Base-by-base conservation (phyloP, 2,797 vertebrate species). In the Bryconaethiops microstoma region DNA sequence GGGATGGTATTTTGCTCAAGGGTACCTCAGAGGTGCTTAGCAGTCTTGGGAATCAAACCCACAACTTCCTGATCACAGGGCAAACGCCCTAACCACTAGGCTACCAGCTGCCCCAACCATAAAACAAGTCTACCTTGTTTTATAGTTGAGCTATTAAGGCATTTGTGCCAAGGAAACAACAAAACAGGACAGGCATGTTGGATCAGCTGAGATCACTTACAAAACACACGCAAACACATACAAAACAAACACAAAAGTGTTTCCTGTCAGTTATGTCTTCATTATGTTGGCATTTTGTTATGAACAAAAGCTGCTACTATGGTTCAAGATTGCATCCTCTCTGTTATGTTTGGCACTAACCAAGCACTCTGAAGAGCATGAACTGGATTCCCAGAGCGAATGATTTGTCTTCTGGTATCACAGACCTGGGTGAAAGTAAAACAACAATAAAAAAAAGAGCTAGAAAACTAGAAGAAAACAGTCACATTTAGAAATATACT, bases 331-430 rank as follows among this genome's bases (percentile, higher is more conserved):
- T 17, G 5, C 4, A 0, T 45, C 50, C 45, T 74, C 8, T 67
- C 0, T 7, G 52, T 65, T 82, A 19, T 17, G 48, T 67, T 7
- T 57, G 48, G 52, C 52, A 86, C 93, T 93, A 84, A 99, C 97
- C 97, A 0, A 97, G 86, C 17, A 98, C 91, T 91, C 97, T 93
- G 88, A 96, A 93, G 63, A 99, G 84, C 96, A 99, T 96, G 90
- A 96, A 98, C 89, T 99, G 96, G 55, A 99, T 94, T 45, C 97
- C 97, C 12, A 99, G 91, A 0, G 97, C 97, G 2, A 99, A 94
- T 0, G 96, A 96, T 81, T 99, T 99, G 80, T 99, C 96, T 82
- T 96, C 94, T 13, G 95, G 88, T 2, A 93, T 90, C 79, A 98
- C 96, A 50, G 92, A 95, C 92, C 97, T 99, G 88, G 9, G 87